Percentiles rank a stretch among this genome's conserved stretches.
Evolutionary conservation across 2,113 vertebrate genomes (phyloP).

Genomic region (Hippocampus comes): DNA sequence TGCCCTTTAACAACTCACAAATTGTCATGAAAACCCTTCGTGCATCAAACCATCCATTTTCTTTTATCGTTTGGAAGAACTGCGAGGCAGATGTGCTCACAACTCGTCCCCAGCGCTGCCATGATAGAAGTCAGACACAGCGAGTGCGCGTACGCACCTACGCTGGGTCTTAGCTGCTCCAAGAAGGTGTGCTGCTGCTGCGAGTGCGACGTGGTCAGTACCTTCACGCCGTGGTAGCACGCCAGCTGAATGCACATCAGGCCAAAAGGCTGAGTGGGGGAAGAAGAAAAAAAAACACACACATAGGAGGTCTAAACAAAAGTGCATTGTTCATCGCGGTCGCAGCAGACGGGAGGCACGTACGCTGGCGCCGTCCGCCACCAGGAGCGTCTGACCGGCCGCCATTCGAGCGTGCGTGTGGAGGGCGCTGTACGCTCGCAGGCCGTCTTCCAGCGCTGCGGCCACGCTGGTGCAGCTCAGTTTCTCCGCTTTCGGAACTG

Average conservation of each 20-base stretch:
- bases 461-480: conserved; percentile 81
- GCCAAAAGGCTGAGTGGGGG: conserved; percentile 76
- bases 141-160: conserved; percentile 63
- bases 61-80: neutral
- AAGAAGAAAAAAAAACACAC: neutral
- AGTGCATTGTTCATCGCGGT: neutral
- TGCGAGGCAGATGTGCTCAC: neutral
- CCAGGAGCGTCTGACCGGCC: conserved; percentile 80
- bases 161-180: conserved; percentile 79
- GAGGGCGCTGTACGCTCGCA: conserved; percentile 86
- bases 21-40: too few species aligned
- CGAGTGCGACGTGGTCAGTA: conserved; percentile 81
- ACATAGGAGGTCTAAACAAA: neutral
- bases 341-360: conserved; percentile 44
- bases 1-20: too few species aligned
- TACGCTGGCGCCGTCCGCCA: conserved; percentile 92
- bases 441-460: conserved; percentile 80
- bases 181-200: conserved; percentile 82
- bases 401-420: conserved; percentile 83
- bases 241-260: conserved; percentile 90
- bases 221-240: conserved; percentile 85
- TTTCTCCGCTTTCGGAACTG: conserved; percentile 87
- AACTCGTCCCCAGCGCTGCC: neutral
- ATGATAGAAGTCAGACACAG: neutral
- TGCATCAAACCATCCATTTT: neutral